These are phyloP conservation scores for Aphidius colemani DNA, from an alignment of 2,888 invertebrate genomes.

Conservation along the genomic window DNA sequence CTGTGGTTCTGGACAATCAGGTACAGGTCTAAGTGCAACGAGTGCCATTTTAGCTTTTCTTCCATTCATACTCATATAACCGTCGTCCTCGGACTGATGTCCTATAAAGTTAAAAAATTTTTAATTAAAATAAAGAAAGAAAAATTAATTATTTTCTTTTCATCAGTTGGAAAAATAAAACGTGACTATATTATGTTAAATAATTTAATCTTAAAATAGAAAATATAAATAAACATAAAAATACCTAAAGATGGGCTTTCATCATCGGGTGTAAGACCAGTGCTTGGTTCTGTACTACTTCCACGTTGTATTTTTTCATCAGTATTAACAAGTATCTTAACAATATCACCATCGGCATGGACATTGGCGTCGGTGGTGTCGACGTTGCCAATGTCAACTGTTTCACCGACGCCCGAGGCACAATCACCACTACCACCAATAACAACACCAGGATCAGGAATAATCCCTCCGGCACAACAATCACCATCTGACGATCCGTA, in stretches of 20 bases:
- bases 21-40: slow-evolving; percentile 64
- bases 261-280: slow-evolving; percentile 65
- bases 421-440: slow-evolving; percentile 33
- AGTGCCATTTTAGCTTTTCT: slow-evolving; percentile 77
- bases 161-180: slow-evolving; percentile 3
- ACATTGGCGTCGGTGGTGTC: slow-evolving; percentile 41
- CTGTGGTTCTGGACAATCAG: slow-evolving; percentile 65
- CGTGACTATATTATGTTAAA: not conserved
- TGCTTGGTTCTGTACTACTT: slow-evolving; percentile 62
- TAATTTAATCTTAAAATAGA: too few species aligned
- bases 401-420: slow-evolving; percentile 29
- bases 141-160: not conserved
- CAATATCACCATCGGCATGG: slow-evolving; percentile 29
- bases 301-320: slow-evolving; percentile 41
- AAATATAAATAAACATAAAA: slow-evolving; percentile 12
- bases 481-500: slow-evolving; percentile 64
- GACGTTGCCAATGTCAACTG: slow-evolving; percentile 27
- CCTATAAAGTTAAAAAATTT: slow-evolving; percentile 58
- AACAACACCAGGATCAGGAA: slow-evolving; percentile 60
- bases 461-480: slow-evolving; percentile 58
- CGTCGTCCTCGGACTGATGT: slow-evolving; percentile 88
- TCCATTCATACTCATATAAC: slow-evolving; percentile 92
- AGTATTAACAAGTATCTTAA: too few species aligned
- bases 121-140: not conserved
- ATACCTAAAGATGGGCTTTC: slow-evolving; percentile 76